Evolutionary conservation across 2,797 vertebrate genomes (phyloP).

Genomic region (Rhodeus uyekii): DNA sequence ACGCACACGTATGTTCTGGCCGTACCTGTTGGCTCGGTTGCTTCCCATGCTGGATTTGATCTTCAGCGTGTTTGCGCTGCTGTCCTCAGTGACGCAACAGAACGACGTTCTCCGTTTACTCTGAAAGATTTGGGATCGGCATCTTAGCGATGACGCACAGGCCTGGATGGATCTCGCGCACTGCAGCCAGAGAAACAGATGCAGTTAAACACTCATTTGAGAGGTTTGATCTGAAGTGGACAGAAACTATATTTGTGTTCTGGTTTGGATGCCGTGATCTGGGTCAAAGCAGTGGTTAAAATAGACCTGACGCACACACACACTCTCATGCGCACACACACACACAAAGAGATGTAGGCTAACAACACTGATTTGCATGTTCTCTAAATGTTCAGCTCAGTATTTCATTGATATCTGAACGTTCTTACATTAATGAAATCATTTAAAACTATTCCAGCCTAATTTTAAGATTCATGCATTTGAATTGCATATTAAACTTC

Average conservation of each 20-base stretch:
- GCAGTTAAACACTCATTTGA: not conserved
- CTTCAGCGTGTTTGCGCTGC: constrained; percentile 49
- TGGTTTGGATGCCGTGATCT: constrained; percentile 41
- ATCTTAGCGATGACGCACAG: constrained; percentile 42
- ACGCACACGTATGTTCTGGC: not conserved
- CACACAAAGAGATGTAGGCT: not conserved
- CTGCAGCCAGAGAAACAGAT: constrained; percentile 18
- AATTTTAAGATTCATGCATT: not conserved
- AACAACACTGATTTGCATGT: constrained; percentile 5
- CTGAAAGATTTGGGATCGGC: constrained; percentile 60
- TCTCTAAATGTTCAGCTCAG: not conserved
- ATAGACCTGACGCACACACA: not conserved
- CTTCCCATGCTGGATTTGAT: constrained; percentile 81
- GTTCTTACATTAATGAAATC: not conserved
- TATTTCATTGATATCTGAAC: not conserved
- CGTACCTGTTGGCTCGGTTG: constrained; percentile 80
- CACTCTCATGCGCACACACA: no score
- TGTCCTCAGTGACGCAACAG: constrained; percentile 45
- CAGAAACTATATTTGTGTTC: constrained; percentile 23
- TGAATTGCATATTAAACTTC: not conserved
- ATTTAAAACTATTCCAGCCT: not conserved
- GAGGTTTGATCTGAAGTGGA: constrained; percentile 3
- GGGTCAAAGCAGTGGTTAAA: constrained; percentile 45
- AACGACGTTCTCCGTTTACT: constrained; percentile 41
- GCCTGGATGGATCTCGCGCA: constrained; percentile 8